Percentiles rank a stretch among this genome's conserved stretches.
Evolutionary conservation across 2,888 invertebrate species (phyloP).

Genomic region (Archips crataeganus): DNA sequence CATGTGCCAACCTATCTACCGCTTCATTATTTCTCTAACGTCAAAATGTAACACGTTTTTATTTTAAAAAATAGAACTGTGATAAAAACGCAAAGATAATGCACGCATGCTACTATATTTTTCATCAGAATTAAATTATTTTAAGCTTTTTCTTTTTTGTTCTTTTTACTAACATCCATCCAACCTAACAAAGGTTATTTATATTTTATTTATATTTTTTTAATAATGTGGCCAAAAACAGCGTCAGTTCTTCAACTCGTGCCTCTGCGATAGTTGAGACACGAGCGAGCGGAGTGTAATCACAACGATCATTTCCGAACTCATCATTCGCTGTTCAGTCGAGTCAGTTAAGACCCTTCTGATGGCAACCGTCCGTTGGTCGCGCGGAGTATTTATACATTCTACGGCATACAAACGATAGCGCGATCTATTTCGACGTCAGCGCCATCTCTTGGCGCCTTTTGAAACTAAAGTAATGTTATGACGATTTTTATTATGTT

Average conservation of each 20-base stretch:
- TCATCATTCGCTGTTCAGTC: slow-evolving; percentile 85
- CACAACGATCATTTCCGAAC: slow-evolving; percentile 67
- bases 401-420: slow-evolving; percentile 31
- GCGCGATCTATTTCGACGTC: slow-evolving; percentile 41
- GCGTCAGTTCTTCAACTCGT: slow-evolving; percentile 67
- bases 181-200: too few relatives aligned
- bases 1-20: too few relatives aligned
- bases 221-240: slow-evolving; percentile 60
- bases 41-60: too few relatives aligned
- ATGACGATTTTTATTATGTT: background rate
- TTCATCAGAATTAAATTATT: too few relatives aligned
- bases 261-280: slow-evolving; percentile 74
- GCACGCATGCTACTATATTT: too few relatives aligned
- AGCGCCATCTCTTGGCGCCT: slow-evolving; percentile 44
- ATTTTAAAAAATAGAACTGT: too few relatives aligned
- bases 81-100: too few relatives aligned
- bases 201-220: too few relatives aligned
- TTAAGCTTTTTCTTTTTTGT: too few relatives aligned
- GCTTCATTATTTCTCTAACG: too few relatives aligned
- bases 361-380: slow-evolving; percentile 58
- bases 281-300: slow-evolving; percentile 67
- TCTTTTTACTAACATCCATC: too few relatives aligned
- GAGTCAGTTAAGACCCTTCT: slow-evolving; percentile 82
- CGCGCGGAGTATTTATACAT: slow-evolving; percentile 7
- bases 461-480: background rate